These are phyloP conservation scores for Keiferia lycopersicella DNA, from an alignment of 2,888 invertebrate species.

Conservation along the genomic window DNA sequence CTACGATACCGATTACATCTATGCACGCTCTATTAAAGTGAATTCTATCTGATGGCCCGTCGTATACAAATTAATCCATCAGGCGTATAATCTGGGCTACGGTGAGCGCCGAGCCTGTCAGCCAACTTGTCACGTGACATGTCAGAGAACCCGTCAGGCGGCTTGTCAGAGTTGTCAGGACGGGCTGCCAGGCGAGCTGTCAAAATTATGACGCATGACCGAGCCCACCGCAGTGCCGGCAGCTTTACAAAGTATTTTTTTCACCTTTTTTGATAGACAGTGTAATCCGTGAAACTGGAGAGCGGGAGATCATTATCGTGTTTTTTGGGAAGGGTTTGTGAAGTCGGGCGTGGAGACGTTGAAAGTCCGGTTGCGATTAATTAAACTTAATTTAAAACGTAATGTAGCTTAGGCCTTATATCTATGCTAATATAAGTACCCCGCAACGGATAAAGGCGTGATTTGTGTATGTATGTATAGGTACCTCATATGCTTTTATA, in stretches of 20 bases:
- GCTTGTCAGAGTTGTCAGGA: conserved; percentile 51
- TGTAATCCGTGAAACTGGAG: conserved; percentile 58
- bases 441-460: too few relatives aligned
- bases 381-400: background rate
- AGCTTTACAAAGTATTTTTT: conserved; percentile 50
- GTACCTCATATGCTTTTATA: too few relatives aligned
- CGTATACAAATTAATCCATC: conserved; percentile 74
- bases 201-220: conserved; percentile 76
- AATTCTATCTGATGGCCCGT: conserved; percentile 51
- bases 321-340: conserved; percentile 34
- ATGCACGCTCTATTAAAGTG: conserved; percentile 47
- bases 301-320: conserved; percentile 40
- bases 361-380: conserved; percentile 31
- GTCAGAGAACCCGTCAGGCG: conserved; percentile 54
- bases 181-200: conserved; percentile 66
- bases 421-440: too few relatives aligned
- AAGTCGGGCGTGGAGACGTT: conserved; percentile 44
- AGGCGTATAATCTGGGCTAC: conserved; percentile 67
- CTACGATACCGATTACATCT: conserved; percentile 49
- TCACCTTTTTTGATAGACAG: conserved; percentile 41
- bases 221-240: conserved; percentile 62
- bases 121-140: conserved; percentile 46
- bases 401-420: too few relatives aligned
- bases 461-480: too few relatives aligned
- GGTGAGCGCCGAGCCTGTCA: conserved; percentile 46